Conservation (phyloP, 2,797 vertebrate genomes). For the Myripristis murdjan region DNA sequence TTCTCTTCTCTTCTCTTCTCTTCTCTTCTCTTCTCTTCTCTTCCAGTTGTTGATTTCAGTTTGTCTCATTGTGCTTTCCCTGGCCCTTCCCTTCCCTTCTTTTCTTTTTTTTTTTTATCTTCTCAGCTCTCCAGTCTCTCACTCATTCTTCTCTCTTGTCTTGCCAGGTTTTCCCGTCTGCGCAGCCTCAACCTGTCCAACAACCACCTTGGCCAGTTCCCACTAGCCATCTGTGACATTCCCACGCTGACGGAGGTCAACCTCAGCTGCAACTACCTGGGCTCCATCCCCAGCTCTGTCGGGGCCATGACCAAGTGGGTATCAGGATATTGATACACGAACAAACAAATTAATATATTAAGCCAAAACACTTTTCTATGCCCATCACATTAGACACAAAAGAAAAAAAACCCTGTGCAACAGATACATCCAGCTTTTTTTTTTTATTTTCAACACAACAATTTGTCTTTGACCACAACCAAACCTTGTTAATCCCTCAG, state of each 20-base stretch:
- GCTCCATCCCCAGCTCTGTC: constrained; percentile 87
- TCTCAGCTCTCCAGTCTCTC: not conserved
- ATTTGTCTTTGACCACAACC: too few species aligned
- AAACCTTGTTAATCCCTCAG: too few species aligned
- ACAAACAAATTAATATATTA: too few species aligned
- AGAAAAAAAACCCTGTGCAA: too few species aligned
- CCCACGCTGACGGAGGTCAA: constrained; percentile 94
- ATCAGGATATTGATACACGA: too few species aligned
- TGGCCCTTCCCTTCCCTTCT: not conserved
- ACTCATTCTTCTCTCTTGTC: too few species aligned
- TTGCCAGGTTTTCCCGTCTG: constrained; percentile 92
- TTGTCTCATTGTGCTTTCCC: not conserved
- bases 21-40: too few species aligned
- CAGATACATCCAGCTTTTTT: too few species aligned
- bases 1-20: not conserved
- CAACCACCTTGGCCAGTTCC: constrained; percentile 94
- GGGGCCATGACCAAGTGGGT: constrained; percentile 94
- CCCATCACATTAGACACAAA: too few species aligned
- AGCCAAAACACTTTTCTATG: not conserved
- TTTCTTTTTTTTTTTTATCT: not conserved
- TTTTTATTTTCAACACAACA: too few species aligned
- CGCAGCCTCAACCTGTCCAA: constrained; percentile 98
- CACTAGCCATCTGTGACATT: constrained; percentile 91
- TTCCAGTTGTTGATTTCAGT: too few species aligned
- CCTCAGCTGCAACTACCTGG: constrained; percentile 94